These are phyloP conservation scores for Equus przewalskii DNA, from an alignment of 2,113 vertebrate genomes.

Conservation along the genomic window DNA sequence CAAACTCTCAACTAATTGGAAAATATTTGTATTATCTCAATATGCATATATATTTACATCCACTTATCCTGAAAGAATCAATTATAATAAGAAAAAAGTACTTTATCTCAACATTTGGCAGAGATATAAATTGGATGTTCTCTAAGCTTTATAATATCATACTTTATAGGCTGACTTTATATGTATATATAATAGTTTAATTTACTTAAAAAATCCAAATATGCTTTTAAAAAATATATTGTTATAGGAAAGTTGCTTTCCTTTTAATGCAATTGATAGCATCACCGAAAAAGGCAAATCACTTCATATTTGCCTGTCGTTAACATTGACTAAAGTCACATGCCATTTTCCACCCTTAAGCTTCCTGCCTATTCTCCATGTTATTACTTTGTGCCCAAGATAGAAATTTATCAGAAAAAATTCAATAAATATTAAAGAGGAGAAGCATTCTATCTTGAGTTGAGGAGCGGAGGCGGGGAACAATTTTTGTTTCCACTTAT, in stretches of 20 bases:
- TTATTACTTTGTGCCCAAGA: not conserved
- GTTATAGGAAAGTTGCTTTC: conserved; percentile 74
- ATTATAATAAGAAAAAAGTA: conserved; percentile 36
- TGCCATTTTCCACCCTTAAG: not conserved
- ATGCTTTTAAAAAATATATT: conserved; percentile 24
- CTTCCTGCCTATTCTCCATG: not conserved
- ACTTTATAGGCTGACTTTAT: not conserved
- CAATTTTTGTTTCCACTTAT: not conserved
- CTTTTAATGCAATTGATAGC: conserved; percentile 73
- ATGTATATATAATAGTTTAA: not conserved
- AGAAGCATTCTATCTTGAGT: not conserved
- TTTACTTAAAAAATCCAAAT: conserved; percentile 10
- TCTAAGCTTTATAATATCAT: not conserved
- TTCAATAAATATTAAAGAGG: conserved; percentile 41
- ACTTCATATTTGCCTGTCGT: conserved; percentile 54
- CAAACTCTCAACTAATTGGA: conserved; percentile 39
- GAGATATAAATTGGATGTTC: not conserved
- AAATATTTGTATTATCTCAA: conserved; percentile 60
- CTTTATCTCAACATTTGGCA: conserved; percentile 32
- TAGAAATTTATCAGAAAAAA: conserved; percentile 39
- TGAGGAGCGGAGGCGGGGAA: too few relatives aligned
- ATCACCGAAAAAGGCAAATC: conserved; percentile 74
- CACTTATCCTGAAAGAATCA: conserved; percentile 30
- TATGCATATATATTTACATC: not conserved
- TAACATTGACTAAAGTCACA: conserved; percentile 14